Evolutionary conservation across 2,113 vertebrate species (phyloP).

Genomic region (Peucedramus taeniatus): DNA sequence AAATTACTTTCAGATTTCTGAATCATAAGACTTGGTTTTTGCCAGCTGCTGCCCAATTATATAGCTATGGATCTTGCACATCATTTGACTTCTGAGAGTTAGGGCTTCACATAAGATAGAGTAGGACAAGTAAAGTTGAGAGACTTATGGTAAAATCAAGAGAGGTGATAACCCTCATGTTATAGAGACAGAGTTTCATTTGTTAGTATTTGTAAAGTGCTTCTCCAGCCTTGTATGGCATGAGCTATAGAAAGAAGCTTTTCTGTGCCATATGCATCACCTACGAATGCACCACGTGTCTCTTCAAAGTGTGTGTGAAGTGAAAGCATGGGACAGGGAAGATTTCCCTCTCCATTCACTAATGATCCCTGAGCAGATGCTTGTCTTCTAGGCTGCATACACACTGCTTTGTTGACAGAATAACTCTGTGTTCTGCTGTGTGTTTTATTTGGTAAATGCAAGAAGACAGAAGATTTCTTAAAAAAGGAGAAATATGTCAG

Average conservation of each 20-base stretch:
- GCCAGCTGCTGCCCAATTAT: neutral
- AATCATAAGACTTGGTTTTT: neutral
- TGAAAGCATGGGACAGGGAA: neutral
- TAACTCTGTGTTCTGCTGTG: neutral
- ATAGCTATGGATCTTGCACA: neutral
- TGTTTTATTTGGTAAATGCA: neutral
- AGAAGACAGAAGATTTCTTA: neutral
- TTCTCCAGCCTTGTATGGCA: neutral
- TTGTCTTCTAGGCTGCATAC: neutral
- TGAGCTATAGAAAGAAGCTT: neutral
- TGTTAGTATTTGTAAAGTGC: neutral
- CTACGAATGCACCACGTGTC: neutral
- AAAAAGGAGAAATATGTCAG: neutral
- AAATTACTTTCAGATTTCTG: neutral
- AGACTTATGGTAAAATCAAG: neutral
- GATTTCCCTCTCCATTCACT: neutral
- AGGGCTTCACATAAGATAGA: neutral
- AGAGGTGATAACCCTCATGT: neutral
- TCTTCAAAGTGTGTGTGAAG: neutral
- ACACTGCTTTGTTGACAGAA: neutral
- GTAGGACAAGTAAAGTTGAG: neutral
- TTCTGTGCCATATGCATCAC: neutral
- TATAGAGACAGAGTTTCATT: neutral
- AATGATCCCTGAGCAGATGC: constrained; percentile 24
- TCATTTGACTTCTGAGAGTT: neutral